These are phyloP conservation scores for Anguilla anguilla DNA, from an alignment of 2,797 vertebrate species.

Conservation along the genomic window DNA sequence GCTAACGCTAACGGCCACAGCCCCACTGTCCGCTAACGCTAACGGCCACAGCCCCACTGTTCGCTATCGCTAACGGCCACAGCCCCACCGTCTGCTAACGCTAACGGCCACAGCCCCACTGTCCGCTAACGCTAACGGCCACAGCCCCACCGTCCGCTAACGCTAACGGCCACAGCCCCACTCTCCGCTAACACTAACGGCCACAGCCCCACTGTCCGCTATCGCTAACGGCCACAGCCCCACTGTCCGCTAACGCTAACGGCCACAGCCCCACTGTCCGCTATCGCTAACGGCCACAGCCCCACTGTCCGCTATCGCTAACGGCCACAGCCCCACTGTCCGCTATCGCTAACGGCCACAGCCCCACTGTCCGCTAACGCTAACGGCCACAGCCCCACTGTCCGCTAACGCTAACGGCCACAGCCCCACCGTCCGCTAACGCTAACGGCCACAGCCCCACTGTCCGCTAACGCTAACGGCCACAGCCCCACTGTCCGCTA, in stretches of 20 bases:
- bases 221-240: no score
- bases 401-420: not conserved
- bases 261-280: no score
- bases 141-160: not conserved
- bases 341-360: no score
- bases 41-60: not conserved
- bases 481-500: no score
- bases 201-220: not conserved
- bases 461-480: no score
- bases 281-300: no score
- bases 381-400: not conserved
- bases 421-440: not conserved
- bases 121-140: not conserved
- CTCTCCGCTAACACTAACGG: not conserved
- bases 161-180: not conserved
- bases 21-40: no score
- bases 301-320: not conserved
- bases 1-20: not conserved
- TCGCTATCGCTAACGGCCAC: no score
- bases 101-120: not conserved
- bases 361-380: not conserved
- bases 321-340: no score
- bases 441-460: no score
- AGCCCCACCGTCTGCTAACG: not conserved
- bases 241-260: no score